Base-by-base conservation (phyloP, 2,888 invertebrate genomes). In the Steinernema carpocapsae region DNA sequence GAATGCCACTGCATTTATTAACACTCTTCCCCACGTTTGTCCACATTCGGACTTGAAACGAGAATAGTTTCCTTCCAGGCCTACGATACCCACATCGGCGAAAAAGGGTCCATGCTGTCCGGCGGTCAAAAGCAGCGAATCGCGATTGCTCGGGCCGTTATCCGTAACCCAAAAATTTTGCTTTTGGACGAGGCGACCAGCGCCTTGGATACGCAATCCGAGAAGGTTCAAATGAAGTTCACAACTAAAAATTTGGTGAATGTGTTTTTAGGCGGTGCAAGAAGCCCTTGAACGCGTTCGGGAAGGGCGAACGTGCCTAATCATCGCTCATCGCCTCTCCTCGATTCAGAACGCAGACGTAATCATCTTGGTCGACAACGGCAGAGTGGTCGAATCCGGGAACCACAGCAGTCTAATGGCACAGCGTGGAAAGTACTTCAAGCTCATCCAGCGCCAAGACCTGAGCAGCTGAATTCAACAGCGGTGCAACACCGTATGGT, bases 321-420 rank as follows among this genome's bases (percentile, higher is more conserved):
- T 93, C 59, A 94, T 94, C 82, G 94, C 94, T 0, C 94, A 94
- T 89, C 91, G 94, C 4, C 90, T 94, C 73, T 92, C 93, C n/a
- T 94, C 94, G 7, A 88, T 90, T 72, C 88, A 88, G 82, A 88
- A 93, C 88, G 93, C 93, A 0, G 93, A 94, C 89, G 84, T 88
- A 79, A 89, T 90, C 73, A 85, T 88, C 64, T 89, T 89, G 19
- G 80, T 84, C 52, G 76, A 80, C 37, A 80, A 83, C 71, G 85
- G 85, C 32, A 76, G 77, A 29, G 82, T 81, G 14, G 72, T 81
- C 46, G 85, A 85, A 72, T 76, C 78, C 70, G 85, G 85, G 37
- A 85, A 77, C 73, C 83, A 83, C 14, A 17, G 26, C 7, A 64
- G 32, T 32, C 71, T 83, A 43, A 77, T 83, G 75, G 78, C 80